Conservation (phyloP, 1,140 invertebrate species). For the Ephestia elutella region DNA sequence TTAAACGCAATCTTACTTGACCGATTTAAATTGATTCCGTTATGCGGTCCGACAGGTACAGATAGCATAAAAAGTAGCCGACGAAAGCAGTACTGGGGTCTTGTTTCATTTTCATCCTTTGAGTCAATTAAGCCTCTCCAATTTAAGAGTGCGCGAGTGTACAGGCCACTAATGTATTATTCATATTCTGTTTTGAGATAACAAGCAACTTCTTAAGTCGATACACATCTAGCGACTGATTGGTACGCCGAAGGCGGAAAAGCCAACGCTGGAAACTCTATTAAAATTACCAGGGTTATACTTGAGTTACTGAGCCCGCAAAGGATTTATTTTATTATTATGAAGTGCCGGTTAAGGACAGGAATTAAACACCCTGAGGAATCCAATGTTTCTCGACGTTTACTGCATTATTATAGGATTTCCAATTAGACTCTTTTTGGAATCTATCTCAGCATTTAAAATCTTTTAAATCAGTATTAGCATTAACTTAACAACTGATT, state of each 20-base stretch:
- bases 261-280: constrained; percentile 33
- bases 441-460: too few relatives aligned
- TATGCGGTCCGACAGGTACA: constrained; percentile 34
- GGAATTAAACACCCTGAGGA: neutral
- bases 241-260: constrained; percentile 46
- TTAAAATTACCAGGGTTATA: constrained; percentile 38
- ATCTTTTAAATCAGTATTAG: too few relatives aligned
- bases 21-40: constrained; percentile 53
- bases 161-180: constrained; percentile 67
- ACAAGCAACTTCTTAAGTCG: constrained; percentile 65
- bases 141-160: constrained; percentile 59
- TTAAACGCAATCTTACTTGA: constrained; percentile 31
- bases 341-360: neutral
- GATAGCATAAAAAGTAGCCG: constrained; percentile 53
- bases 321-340: constrained; percentile 5
- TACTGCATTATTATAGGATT: neutral
- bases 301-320: neutral
- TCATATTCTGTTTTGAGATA: constrained; percentile 73
- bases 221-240: constrained; percentile 70
- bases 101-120: constrained; percentile 68
- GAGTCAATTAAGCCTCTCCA: constrained; percentile 71
- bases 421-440: neutral
- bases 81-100: constrained; percentile 23
- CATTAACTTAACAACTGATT: too few relatives aligned
- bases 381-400: neutral